Percentiles rank a stretch among this genome's conserved stretches.
These are phyloP conservation scores for Drosophila mercatorum DNA, from an alignment of 2,888 invertebrate genomes.

Conservation along the genomic window DNA sequence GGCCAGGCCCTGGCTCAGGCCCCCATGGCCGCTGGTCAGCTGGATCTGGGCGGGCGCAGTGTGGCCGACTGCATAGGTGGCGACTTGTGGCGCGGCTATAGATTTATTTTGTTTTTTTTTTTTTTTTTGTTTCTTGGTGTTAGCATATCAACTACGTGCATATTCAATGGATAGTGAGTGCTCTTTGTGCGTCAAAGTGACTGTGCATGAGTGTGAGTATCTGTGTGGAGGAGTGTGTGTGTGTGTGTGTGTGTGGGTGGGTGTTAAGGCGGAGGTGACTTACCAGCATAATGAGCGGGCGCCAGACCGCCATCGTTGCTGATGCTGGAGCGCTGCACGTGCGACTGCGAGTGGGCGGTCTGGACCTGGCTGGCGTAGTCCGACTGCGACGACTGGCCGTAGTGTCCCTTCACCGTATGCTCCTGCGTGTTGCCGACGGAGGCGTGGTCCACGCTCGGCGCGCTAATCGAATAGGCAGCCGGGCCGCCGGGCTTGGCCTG, in stretches of 20 bases:
- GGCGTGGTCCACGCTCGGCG: conserved; percentile 83
- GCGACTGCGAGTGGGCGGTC: conserved; percentile 84
- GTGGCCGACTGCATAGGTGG: conserved; percentile 59
- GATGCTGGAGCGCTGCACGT: conserved; percentile 83
- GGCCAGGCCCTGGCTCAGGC: conserved; percentile 43
- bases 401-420: conserved; percentile 84
- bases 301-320: conserved; percentile 84
- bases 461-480: conserved; percentile 84
- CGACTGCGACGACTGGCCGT: conserved; percentile 84
- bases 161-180: conserved; percentile 26
- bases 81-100: conserved; percentile 61
- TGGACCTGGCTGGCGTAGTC: conserved; percentile 84
- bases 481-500: conserved; percentile 83
- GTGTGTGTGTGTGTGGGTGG: not conserved
- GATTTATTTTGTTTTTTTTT: conserved; percentile 8
- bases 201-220: not conserved
- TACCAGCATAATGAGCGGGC: conserved; percentile 75
- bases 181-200: conserved; percentile 26
- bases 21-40: conserved; percentile 43
- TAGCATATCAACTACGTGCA: conserved; percentile 61
- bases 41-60: conserved; percentile 74
- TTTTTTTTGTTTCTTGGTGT: conserved; percentile 25
- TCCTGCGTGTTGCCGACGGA: conserved; percentile 84
- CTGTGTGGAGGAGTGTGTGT: not conserved
- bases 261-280: conserved; percentile 15